Evolutionary conservation across 2,888 invertebrate genomes (phyloP).

Genomic region (Melanargia galathea): DNA sequence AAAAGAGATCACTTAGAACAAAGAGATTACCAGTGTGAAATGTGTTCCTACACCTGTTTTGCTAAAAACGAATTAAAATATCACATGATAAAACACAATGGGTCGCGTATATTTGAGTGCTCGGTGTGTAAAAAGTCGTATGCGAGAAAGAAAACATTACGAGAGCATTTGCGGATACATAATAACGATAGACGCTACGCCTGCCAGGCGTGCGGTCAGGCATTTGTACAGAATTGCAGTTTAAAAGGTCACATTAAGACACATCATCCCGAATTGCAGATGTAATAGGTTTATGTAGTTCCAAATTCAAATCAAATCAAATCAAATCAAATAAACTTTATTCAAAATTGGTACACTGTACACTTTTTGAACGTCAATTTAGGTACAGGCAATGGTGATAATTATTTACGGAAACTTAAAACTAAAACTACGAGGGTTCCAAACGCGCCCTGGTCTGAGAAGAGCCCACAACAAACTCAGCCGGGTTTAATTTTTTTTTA

Average conservation of each 20-base stretch:
- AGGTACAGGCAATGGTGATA: too few species aligned
- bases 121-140: slow-evolving; percentile 53
- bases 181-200: slow-evolving; percentile 40
- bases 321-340: too few species aligned
- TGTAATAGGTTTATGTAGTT: background rate
- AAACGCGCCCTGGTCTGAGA: too few species aligned
- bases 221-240: slow-evolving; percentile 47
- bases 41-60: slow-evolving; percentile 53
- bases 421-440: too few species aligned
- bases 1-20: slow-evolving; percentile 42
- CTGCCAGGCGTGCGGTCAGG: slow-evolving; percentile 45
- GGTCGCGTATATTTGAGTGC: slow-evolving; percentile 56
- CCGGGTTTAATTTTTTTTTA: too few species aligned
- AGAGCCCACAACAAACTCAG: too few species aligned
- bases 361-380: too few species aligned
- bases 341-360: too few species aligned
- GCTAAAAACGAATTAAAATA: slow-evolving; percentile 53
- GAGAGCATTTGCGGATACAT: slow-evolving; percentile 47
- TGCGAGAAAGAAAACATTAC: slow-evolving; percentile 41
- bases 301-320: too few species aligned
- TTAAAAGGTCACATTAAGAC: slow-evolving; percentile 45
- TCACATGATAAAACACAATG: slow-evolving; percentile 61
- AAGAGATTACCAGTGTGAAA: slow-evolving; percentile 39
- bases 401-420: too few species aligned
- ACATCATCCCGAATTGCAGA: slow-evolving; percentile 21